Evolutionary conservation across 2,888 invertebrate genomes (phyloP).

Genomic region (Idaea dimidiata): DNA sequence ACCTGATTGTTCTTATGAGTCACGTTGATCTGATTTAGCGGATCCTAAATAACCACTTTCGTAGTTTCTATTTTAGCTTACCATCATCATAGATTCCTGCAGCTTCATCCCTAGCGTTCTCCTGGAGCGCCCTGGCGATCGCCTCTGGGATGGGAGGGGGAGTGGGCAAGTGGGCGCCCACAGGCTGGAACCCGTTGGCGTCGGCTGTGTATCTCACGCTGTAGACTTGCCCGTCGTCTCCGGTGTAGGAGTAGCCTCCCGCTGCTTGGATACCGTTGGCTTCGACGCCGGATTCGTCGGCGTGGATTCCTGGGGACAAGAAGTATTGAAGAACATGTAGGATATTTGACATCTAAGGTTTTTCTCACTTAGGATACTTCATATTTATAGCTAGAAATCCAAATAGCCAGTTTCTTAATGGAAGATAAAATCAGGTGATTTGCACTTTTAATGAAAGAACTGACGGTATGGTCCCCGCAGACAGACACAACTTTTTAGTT

Average conservation of each 20-base stretch:
- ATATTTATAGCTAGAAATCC: no score
- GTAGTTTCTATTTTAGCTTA: conserved; percentile 26
- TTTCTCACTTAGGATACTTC: no score
- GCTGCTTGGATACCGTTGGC: conserved; percentile 73
- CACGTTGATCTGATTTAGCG: no score
- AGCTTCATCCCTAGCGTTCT: conserved; percentile 78
- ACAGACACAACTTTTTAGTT: no score
- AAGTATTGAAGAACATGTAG: no score
- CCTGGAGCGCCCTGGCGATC: conserved; percentile 73
- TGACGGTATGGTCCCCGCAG: no score
- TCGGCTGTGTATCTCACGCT: conserved; percentile 72
- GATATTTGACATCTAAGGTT: no score
- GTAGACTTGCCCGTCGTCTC: conserved; percentile 81
- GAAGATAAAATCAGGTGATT: no score
- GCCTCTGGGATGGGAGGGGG: conserved; percentile 81
- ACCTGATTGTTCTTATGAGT: no score
- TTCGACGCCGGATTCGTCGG: conserved; percentile 65
- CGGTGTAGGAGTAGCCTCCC: conserved; percentile 81
- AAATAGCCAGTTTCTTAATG: no score
- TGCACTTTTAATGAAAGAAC: no score
- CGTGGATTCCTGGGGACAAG: conserved; percentile 57
- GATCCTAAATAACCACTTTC: no score
- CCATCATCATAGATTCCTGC: conserved; percentile 78
- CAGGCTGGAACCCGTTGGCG: conserved; percentile 73
- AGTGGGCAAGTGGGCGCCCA: conserved; percentile 80